Conservation (phyloP, 2,797 vertebrate species). For the Linurgus olivaceus region DNA sequence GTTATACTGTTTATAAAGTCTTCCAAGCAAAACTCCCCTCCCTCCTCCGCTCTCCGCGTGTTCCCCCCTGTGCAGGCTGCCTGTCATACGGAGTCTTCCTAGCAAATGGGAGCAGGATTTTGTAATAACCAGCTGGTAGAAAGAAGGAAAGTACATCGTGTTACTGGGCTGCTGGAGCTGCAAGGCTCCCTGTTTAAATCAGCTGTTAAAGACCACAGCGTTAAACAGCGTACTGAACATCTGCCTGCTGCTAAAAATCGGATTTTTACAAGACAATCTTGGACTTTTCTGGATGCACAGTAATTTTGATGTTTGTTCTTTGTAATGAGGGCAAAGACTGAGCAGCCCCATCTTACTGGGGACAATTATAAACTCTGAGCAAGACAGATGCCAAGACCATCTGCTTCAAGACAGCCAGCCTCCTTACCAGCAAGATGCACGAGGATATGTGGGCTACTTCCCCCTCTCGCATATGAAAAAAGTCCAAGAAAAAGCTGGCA, state of each 20-base stretch:
- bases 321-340: background rate
- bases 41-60: background rate
- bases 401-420: constrained; percentile 4
- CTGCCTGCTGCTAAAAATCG: background rate
- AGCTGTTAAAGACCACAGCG: background rate
- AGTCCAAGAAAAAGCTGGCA: background rate
- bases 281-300: background rate
- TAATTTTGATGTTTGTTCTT: background rate
- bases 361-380: background rate
- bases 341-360: background rate
- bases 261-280: background rate
- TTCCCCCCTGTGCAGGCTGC: background rate
- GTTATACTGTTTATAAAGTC: background rate
- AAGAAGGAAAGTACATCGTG: background rate
- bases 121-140: constrained; percentile 7
- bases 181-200: background rate
- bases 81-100: background rate
- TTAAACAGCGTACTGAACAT: background rate
- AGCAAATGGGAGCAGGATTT: background rate
- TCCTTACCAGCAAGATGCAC: background rate
- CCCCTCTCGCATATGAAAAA: background rate
- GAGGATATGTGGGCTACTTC: background rate
- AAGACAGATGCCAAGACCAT: constrained; percentile 47
- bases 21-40: background rate
- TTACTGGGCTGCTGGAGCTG: background rate